Base-by-base conservation (phyloP, 2,888 invertebrate species). In the Cotesia congregata region DNA sequence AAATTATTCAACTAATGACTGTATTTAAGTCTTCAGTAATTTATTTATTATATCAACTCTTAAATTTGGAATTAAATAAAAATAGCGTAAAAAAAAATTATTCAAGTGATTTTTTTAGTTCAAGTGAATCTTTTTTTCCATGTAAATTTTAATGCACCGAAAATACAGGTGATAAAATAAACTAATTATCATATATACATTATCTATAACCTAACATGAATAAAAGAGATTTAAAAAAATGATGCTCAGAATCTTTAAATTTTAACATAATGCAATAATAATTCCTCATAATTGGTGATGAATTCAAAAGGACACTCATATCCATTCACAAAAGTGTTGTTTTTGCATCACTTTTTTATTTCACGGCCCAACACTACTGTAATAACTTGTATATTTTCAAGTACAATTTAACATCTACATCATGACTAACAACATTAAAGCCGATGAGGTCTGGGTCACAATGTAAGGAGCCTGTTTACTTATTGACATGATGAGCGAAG, bases 381-480 rank as follows among this genome's bases (percentile, higher is more conserved):
- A 50, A 50, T 67, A 61, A 67, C 60, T 59, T 30, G 30, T 30
- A 41, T 38, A 72, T 12, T 50, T 9, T 50, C 50, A 50, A 50
- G 50, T 50, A 50, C 50, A 50, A 50, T 4, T 12, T 50, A 15
- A 7, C 50, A 41, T 40, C 40, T 41, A 7, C 50, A 41, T 40
- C 40, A 41, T 68, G 15, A 68, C 41, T 9, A 68, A 41, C 20
- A 41, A 41, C 20, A 41, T 41, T 15, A 12, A 41, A 68, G 38
- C 9, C 71, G 39, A 50, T 40, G 72, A 76, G 76, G 72, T 76
- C 76, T 76, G 67, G 68, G 76, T 72, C 76, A 76, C 41, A 50
- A 71, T 17, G 60, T 72, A 67, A 76, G 72, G 60, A 61, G 40
- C 41, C 61, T 67, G 40, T 41, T 17, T 59, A 62, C 20, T 59